Percentiles rank a stretch among this genome's conserved stretches.
phyloP scores from a whole-genome alignment of 1,140 invertebrate genomes.

The Chlorops oryzae region DNA sequence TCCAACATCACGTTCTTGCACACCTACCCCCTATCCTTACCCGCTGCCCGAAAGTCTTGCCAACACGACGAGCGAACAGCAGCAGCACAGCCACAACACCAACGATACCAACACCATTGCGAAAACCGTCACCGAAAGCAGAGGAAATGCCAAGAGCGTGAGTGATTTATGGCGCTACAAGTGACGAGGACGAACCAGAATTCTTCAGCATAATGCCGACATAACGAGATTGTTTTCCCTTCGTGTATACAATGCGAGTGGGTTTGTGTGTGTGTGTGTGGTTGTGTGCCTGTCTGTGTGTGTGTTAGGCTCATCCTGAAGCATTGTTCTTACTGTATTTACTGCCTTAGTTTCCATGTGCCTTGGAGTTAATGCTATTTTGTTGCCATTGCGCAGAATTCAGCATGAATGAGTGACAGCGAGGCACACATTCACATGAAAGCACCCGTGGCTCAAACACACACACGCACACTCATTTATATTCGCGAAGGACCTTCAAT shows the following conservation, averaged over 20 bases:
- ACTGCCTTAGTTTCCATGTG: too few relatives aligned
- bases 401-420: not conserved
- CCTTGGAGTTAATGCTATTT: too few relatives aligned
- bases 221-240: slow-evolving; percentile 47
- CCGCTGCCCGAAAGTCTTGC: not conserved
- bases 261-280: not conserved
- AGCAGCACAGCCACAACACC: not conserved
- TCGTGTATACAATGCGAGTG: too few relatives aligned
- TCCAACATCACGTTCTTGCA: not conserved
- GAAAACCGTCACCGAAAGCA: not conserved
- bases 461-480: slow-evolving; percentile 12
- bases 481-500: slow-evolving; percentile 39
- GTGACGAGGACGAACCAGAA: slow-evolving; percentile 46
- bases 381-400: not conserved
- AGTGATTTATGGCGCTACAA: slow-evolving; percentile 45
- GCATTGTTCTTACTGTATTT: too few relatives aligned
- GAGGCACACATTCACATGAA: too few relatives aligned
- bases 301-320: too few relatives aligned
- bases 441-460: too few relatives aligned
- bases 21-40: not conserved
- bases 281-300: too few relatives aligned
- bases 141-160: slow-evolving; percentile 39
- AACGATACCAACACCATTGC: not conserved
- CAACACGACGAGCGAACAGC: slow-evolving; percentile 1
- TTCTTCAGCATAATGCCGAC: slow-evolving; percentile 47